Conservation (phyloP, 30 jellyfish, hydroid and myxozoan genomes). For the Aurelia aurita region DNA sequence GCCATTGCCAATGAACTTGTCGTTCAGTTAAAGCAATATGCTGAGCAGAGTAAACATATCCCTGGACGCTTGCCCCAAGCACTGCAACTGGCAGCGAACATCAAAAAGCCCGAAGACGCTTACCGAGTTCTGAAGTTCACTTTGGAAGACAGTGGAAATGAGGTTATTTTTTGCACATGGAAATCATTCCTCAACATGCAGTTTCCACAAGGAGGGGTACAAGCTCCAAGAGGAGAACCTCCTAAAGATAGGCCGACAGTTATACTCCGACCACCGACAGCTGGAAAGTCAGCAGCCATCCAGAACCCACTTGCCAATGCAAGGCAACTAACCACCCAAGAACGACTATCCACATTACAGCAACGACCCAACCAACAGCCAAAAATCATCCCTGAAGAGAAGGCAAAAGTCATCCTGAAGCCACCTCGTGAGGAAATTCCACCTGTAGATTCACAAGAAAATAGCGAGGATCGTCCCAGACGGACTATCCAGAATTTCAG, state of each 20-base stretch:
- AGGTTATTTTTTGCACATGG: conserved; percentile 7
- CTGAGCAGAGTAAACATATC: background rate
- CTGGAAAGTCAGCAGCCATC: too few relatives aligned
- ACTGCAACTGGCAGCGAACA: background rate
- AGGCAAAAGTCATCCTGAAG: background rate
- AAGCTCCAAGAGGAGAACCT: too few relatives aligned
- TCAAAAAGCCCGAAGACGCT: conserved; percentile 12
- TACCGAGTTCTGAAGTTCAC: background rate
- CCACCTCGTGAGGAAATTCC: conserved; percentile 11
- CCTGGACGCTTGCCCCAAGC: conserved; percentile 10
- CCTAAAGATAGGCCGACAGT: too few relatives aligned
- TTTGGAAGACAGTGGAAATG: conserved; percentile 13
- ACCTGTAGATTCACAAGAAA: background rate
- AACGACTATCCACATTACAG: too few relatives aligned
- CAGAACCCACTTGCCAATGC: too few relatives aligned
- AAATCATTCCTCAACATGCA: background rate
- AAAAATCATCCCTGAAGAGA: conserved; percentile 2
- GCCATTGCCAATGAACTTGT: background rate
- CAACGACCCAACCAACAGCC: too few relatives aligned
- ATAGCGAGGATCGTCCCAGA: too few relatives aligned
- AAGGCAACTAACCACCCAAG: too few relatives aligned
- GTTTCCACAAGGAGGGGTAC: background rate
- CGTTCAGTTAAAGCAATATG: background rate
- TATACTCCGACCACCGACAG: too few relatives aligned
- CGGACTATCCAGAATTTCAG: too few relatives aligned